Evolutionary conservation across 2,113 vertebrate species (phyloP), one percentile per base, ranked within the genome.

Genomic region (Megaleporinus macrocephalus): DNA sequence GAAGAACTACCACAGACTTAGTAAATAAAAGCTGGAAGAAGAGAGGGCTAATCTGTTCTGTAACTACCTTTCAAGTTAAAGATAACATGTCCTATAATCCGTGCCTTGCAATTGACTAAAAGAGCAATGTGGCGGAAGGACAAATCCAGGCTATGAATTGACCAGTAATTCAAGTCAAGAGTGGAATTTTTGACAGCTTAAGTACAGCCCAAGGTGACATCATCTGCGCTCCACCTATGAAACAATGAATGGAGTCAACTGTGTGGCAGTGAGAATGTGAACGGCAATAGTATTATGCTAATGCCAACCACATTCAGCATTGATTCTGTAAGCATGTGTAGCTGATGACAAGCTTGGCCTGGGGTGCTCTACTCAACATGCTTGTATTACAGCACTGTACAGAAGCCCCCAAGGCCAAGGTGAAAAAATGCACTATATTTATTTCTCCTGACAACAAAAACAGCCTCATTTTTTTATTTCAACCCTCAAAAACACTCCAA

Each of bases 1-100:
- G 24, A 79, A 68, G 76, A 72, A 63, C 68, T 5, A 71, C 81
- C 75, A 82, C 51, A 66, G 29, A 18, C 57, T 84, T n/a, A 81
- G 53, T 72, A 27, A 11, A 27, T 51, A 24, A 57, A 44, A 73
- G 49, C 47, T 57, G 3, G 20, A 70, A 27, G 44, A 20, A 57
- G 73, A 77, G 12, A 68, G 29, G 24, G 41, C 47, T 36, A 26
- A 73, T 26, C 22, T 16, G 11, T 29, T 47, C 66, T 78, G 13
- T 24, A 66, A 33, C 44, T n/a, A 47, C 4, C 14, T 30, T 51
- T 51, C 20, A 7, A 33, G 27, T 30, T 26, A 78, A 70, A 14
- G 49, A 69, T 55, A 57, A 69, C 22, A 26, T 1, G 44, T 55
- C 51, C 20, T 69, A 51, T 30, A 69, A 69, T 15, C 51, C 5